Evolutionary conservation across 2,888 invertebrate species (phyloP).

Genomic region (Drosophila sordidula): DNA sequence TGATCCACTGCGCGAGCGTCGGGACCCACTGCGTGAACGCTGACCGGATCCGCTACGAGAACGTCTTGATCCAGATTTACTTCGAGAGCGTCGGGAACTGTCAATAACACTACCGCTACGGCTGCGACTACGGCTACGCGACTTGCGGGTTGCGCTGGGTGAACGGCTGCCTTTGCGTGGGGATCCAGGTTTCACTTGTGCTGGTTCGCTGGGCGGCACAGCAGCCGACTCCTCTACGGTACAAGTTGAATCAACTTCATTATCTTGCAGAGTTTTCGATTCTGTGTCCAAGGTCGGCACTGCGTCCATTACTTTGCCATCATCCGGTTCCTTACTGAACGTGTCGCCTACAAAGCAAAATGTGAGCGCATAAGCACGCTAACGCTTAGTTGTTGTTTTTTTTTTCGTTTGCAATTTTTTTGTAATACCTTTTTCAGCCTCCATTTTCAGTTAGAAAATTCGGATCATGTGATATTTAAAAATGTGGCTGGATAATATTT

Average conservation of each 20-base stretch:
- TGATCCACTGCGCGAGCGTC: conserved; percentile 50
- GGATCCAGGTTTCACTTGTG: conserved; percentile 20
- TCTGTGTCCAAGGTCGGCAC: not conserved
- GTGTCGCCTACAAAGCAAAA: conserved; percentile 34
- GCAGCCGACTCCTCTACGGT: conserved; percentile 19
- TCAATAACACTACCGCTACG: conserved; percentile 38
- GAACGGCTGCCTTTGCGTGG: conserved; percentile 41
- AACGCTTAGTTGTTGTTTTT: conserved; percentile 10
- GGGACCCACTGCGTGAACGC: conserved; percentile 42
- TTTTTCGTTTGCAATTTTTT: conserved; percentile 5
- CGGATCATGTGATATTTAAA: conserved; percentile 11
- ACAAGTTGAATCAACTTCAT: conserved; percentile 50
- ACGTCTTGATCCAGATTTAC: conserved; percentile 50
- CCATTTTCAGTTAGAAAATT: conserved; percentile 27
- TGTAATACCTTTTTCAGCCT: conserved; percentile 44
- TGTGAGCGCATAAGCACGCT: conserved; percentile 37
- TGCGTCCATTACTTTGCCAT: conserved; percentile 13
- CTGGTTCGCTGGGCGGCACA: conserved; percentile 6
- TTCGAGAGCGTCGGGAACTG: conserved; percentile 51
- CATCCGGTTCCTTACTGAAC: conserved; percentile 23
- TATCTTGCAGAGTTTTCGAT: conserved; percentile 39
- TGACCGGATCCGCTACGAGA: conserved; percentile 68
- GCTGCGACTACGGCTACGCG: conserved; percentile 65
- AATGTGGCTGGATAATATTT: not conserved
- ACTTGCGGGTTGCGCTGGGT: conserved; percentile 72